Evolutionary conservation across 2,797 vertebrate species (phyloP).

Genomic region (Rhinophrynus dorsalis): DNA sequence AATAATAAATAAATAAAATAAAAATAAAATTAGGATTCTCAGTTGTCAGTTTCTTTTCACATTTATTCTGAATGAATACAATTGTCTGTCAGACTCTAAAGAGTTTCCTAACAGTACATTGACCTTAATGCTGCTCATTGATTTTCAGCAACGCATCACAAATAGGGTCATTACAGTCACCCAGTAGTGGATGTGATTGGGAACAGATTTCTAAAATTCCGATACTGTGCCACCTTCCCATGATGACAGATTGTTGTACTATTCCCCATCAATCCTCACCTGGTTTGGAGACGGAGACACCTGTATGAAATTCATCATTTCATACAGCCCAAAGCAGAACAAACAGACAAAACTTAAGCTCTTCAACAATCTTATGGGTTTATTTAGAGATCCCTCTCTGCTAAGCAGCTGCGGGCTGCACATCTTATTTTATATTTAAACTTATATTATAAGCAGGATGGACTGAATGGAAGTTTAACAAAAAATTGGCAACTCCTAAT

Average conservation of each 20-base stretch:
- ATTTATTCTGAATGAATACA: constrained; percentile 80
- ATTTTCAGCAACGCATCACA: constrained; percentile 95
- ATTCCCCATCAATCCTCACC: constrained; percentile 94
- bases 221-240: constrained; percentile 92
- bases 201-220: constrained; percentile 99
- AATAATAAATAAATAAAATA: too few species aligned
- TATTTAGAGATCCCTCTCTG: constrained; percentile 25
- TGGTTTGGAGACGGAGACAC: constrained; percentile 86
- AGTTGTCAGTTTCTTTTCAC: constrained; percentile 84
- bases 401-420: constrained; percentile 7
- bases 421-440: background rate
- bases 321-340: constrained; percentile 67
- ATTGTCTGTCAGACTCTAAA: constrained; percentile 95
- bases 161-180: constrained; percentile 87
- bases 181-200: constrained; percentile 93
- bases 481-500: too few species aligned
- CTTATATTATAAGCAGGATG: background rate
- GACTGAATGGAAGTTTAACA: too few species aligned
- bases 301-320: constrained; percentile 95
- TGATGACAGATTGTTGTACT: constrained; percentile 91
- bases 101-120: constrained; percentile 99
- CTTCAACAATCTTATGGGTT: constrained; percentile 56
- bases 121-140: constrained; percentile 97
- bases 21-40: constrained; percentile 67
- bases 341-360: constrained; percentile 64